phyloP scores from a whole-genome alignment of 2,888 invertebrate species.

The Cantharis lateralis region DNA sequence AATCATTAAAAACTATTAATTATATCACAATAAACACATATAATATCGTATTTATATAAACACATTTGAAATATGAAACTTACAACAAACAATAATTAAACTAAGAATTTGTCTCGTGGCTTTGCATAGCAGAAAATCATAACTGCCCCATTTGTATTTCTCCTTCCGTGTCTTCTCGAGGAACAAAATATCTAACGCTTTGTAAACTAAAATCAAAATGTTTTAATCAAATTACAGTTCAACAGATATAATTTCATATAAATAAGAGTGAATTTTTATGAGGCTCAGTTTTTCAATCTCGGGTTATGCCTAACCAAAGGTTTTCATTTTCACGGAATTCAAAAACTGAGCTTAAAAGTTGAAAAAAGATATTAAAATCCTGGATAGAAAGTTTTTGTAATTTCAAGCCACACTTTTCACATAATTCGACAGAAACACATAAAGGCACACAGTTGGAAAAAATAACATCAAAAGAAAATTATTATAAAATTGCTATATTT shows the following conservation, averaged over 20 bases:
- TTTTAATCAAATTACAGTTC: neutral
- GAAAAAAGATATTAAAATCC: no score
- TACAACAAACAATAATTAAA: neutral
- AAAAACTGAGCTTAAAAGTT: no score
- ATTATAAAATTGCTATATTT: conserved; percentile 33
- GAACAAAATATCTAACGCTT: neutral
- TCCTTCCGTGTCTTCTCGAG: neutral
- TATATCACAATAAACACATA: neutral
- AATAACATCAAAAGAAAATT: conserved; percentile 7
- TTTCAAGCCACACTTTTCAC: no score
- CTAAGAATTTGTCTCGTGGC: neutral
- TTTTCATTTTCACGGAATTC: no score
- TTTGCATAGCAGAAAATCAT: neutral
- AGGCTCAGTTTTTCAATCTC: no score
- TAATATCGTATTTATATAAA: no score
- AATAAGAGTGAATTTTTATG: no score
- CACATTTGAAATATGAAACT: neutral
- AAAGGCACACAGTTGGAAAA: neutral
- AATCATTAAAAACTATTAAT: neutral
- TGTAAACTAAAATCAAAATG: neutral
- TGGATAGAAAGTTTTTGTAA: no score
- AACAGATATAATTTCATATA: no score
- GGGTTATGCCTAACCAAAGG: no score
- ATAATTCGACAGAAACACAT: no score
- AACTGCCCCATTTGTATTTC: neutral